Percentiles rank a stretch among this genome's conserved stretches.
These are phyloP conservation scores for Ascidia mentula DNA, from an alignment of 23 tunicate species.

Conservation along the genomic window DNA sequence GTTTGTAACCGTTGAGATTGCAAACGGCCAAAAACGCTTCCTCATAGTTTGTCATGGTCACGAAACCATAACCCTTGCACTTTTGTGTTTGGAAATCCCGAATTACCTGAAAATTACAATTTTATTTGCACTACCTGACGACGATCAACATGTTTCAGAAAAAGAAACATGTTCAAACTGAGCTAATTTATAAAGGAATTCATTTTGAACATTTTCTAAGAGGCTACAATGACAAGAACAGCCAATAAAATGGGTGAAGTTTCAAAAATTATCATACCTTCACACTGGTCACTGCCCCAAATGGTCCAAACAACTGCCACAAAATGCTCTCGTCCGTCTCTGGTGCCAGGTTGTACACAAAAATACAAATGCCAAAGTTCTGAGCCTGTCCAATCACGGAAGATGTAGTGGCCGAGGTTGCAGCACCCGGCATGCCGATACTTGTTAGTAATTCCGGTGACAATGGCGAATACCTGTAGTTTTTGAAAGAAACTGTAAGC, in stretches of 20 bases:
- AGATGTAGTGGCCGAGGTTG: slow-evolving; percentile 41
- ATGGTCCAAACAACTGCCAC: slow-evolving; percentile 98
- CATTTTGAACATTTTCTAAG: too few relatives aligned
- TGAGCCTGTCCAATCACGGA: slow-evolving; percentile 36
- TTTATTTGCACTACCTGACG: too few relatives aligned
- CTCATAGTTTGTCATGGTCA: slow-evolving; percentile 93
- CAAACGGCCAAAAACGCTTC: slow-evolving; percentile 91
- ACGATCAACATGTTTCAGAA: too few relatives aligned
- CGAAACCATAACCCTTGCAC: slow-evolving; percentile 97
- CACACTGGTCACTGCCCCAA: slow-evolving; percentile 94
- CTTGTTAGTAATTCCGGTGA: slow-evolving; percentile 61
- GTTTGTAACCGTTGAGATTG: slow-evolving; percentile 71
- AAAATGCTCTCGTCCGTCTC: slow-evolving; percentile 79
- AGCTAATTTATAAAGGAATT: too few relatives aligned
- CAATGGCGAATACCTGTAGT: slow-evolving; percentile 63
- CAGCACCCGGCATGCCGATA: slow-evolving; percentile 47
- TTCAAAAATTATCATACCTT: slow-evolving; percentile 55
- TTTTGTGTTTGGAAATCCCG: slow-evolving; percentile 91
- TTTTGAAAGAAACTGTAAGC: neutral
- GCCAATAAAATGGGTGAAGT: too few relatives aligned
- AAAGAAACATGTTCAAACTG: too few relatives aligned
- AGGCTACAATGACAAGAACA: too few relatives aligned
- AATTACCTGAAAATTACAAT: slow-evolving; percentile 46
- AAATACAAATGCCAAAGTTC: slow-evolving; percentile 80
- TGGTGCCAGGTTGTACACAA: slow-evolving; percentile 94